Conservation (phyloP, 2,113 vertebrate genomes). For the Chionodraco myersi region DNA sequence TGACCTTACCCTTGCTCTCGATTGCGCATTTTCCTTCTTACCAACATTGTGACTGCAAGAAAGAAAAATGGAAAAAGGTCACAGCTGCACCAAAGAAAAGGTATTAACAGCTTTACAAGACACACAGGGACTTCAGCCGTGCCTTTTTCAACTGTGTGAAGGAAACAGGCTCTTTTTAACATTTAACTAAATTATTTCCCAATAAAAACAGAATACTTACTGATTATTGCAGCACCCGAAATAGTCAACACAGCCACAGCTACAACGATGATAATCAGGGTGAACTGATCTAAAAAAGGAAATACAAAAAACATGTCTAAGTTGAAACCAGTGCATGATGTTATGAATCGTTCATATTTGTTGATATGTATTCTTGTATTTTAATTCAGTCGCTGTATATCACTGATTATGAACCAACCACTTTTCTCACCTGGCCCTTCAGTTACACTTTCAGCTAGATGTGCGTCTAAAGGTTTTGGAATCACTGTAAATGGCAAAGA, state of each 20-base stretch:
- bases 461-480: neutral
- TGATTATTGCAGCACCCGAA: constrained; percentile 53
- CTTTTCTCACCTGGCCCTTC: constrained; percentile 23
- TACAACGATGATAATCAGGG: constrained; percentile 68
- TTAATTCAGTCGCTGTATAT: neutral
- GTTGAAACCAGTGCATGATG: neutral
- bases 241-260: constrained; percentile 65
- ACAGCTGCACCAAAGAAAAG: constrained; percentile 27
- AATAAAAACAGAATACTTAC: constrained; percentile 65
- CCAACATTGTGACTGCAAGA: constrained; percentile 68
- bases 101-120: constrained; percentile 43
- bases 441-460: constrained; percentile 20
- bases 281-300: constrained; percentile 58
- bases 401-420: neutral
- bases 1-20: constrained; percentile 76
- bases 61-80: constrained; percentile 33
- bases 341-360: neutral
- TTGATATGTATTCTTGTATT: neutral
- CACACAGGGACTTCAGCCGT: constrained; percentile 18
- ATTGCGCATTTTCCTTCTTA: constrained; percentile 63
- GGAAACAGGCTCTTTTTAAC: constrained; percentile 17
- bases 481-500: fast-evolving
- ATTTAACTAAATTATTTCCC: neutral
- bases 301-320: neutral
- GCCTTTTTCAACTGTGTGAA: constrained; percentile 38